phyloP scores from a whole-genome alignment of 2,888 invertebrate species.

The Trachelus stipa region DNA sequence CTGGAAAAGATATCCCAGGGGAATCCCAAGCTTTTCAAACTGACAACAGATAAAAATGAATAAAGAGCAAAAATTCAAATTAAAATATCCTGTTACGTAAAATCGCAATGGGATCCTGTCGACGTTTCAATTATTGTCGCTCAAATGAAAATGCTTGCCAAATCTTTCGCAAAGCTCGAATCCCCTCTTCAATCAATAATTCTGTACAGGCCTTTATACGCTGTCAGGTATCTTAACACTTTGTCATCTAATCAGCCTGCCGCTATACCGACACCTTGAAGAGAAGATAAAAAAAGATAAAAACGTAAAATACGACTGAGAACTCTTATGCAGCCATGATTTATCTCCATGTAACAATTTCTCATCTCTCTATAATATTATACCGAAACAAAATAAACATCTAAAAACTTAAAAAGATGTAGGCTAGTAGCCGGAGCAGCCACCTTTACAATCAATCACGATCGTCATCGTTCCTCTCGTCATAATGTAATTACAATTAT shows the following conservation, averaged over 20 bases:
- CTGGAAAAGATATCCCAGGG: neutral
- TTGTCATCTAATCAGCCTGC: neutral
- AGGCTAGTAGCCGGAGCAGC: slow-evolving; percentile 29
- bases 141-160: neutral
- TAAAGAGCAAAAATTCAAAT: neutral
- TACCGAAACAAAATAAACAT: slow-evolving; percentile 53
- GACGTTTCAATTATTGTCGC: neutral
- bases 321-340: slow-evolving; percentile 6
- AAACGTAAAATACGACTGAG: slow-evolving; percentile 18
- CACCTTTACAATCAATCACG: slow-evolving; percentile 5
- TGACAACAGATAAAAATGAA: neutral
- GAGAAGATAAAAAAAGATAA: slow-evolving; percentile 15
- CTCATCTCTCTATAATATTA: slow-evolving; percentile 21
- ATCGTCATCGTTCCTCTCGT: neutral
- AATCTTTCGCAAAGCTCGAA: neutral
- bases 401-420: slow-evolving; percentile 56
- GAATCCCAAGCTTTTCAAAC: neutral
- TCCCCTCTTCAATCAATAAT: neutral
- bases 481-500: neutral
- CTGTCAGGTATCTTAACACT: neutral
- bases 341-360: slow-evolving; percentile 14
- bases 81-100: neutral
- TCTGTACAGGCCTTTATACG: neutral
- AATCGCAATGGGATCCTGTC: neutral
- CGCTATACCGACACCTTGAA: neutral